Evolutionary conservation across 1,140 invertebrate genomes (phyloP).

Genomic region (Plectrocnemia conspersa): DNA sequence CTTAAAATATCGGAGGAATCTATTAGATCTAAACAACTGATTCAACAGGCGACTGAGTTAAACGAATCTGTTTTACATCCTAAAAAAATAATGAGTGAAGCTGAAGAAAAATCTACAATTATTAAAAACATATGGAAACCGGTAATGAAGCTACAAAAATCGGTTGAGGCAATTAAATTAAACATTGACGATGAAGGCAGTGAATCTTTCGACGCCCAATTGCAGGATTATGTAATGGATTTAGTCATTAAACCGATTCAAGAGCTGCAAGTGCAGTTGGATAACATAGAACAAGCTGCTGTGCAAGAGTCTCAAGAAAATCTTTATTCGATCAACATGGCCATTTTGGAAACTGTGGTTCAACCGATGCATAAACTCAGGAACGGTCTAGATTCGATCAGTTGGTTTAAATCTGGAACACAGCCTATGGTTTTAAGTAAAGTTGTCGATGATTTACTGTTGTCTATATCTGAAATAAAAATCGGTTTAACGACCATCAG

Average conservation of each 20-base stretch:
- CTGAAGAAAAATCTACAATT: constrained; percentile 27
- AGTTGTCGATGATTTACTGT: constrained; percentile 39
- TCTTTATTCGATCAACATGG: constrained; percentile 45
- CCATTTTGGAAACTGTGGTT: constrained; percentile 49
- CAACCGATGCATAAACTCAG: constrained; percentile 49
- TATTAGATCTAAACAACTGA: constrained; percentile 48
- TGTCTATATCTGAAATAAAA: constrained; percentile 42
- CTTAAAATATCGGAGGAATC: constrained; percentile 51
- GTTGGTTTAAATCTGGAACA: constrained; percentile 23
- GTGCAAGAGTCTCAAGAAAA: constrained; percentile 48
- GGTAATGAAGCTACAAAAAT: constrained; percentile 44
- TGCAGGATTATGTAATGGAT: constrained; percentile 46
- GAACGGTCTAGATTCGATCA: constrained; percentile 46
- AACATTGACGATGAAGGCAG: constrained; percentile 44
- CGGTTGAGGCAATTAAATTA: constrained; percentile 45
- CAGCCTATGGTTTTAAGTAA: constrained; percentile 33
- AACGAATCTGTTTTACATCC: constrained; percentile 31
- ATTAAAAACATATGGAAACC: constrained; percentile 42
- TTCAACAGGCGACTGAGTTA: constrained; percentile 50
- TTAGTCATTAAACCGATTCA: constrained; percentile 48
- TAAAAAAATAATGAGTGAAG: constrained; percentile 13
- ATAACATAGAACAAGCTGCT: constrained; percentile 42
- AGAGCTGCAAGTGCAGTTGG: constrained; percentile 43
- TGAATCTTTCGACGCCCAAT: constrained; percentile 40
- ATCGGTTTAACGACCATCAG: constrained; percentile 38